phyloP scores from a whole-genome alignment of 2,888 invertebrate genomes.

The Parascotia fuliginaria region DNA sequence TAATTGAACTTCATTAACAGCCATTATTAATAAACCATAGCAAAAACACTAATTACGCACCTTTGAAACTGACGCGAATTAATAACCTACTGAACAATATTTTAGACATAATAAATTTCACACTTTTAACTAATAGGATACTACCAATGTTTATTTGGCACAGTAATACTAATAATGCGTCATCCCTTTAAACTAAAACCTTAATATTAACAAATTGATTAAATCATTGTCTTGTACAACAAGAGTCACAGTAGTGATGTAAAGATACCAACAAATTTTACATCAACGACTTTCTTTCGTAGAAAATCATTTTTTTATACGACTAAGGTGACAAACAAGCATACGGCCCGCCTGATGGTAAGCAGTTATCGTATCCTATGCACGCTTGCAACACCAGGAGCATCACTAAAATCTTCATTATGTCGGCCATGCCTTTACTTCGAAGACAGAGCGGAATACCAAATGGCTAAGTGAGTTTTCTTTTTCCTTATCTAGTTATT shows the following conservation, averaged over 20 bases:
- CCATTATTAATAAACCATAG: slow-evolving; percentile 55
- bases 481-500: neutral
- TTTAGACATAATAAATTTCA: neutral
- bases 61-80: slow-evolving; percentile 36
- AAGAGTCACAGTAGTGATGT: neutral
- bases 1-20: slow-evolving; percentile 68
- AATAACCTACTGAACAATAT: slow-evolving; percentile 28
- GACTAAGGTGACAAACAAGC: no score
- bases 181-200: no score
- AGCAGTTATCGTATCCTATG: no score
- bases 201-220: no score
- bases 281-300: neutral
- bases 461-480: neutral
- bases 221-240: no score
- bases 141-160: no score
- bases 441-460: neutral
- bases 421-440: neutral
- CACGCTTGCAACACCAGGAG: no score
- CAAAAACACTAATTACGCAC: slow-evolving; percentile 52
- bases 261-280: neutral
- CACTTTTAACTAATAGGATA: no score
- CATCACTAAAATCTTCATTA: neutral
- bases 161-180: no score
- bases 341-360: no score
- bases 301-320: no score